A percentile compares a stretch with the other conserved stretches of the same genome.
Evolutionary conservation across 1,140 invertebrate genomes (phyloP).

Genomic region (Cherax quadricarinatus): DNA sequence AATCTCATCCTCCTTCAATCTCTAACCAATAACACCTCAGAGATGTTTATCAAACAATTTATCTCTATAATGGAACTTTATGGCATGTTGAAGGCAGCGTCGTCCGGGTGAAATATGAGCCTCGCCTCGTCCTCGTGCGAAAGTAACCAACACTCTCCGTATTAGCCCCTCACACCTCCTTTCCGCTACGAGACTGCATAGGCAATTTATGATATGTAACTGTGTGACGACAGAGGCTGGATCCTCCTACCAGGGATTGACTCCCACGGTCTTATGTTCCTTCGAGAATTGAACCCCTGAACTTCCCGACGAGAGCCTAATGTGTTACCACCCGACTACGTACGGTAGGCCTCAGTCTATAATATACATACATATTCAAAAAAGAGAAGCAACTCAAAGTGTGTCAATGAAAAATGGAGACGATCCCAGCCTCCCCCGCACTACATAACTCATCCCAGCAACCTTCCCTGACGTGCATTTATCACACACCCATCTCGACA

Average conservation of each 20-base stretch:
- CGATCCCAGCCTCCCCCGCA: constrained; percentile 15
- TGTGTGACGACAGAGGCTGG: too few relatives aligned
- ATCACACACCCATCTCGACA: constrained; percentile 23
- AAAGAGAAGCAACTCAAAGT: constrained; percentile 20
- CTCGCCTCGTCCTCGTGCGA: background rate
- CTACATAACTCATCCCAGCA: constrained; percentile 22
- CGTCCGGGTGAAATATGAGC: constrained; percentile 12
- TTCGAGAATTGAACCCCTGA: too few relatives aligned
- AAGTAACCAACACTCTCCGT: background rate
- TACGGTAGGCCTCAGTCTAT: too few relatives aligned
- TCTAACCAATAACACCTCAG: constrained; percentile 21
- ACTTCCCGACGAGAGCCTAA: too few relatives aligned
- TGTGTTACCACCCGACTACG: too few relatives aligned
- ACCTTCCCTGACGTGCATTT: constrained; percentile 35
- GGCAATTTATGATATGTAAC: too few relatives aligned
- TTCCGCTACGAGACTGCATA: too few relatives aligned
- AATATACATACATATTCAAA: too few relatives aligned
- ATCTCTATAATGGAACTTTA: constrained; percentile 30
- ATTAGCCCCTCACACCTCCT: background rate
- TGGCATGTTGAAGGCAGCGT: constrained; percentile 20
- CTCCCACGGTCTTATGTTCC: too few relatives aligned
- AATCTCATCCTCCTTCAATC: background rate
- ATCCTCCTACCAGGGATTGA: too few relatives aligned
- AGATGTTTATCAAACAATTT: constrained; percentile 43
- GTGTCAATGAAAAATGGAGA: constrained; percentile 42